Evolutionary conservation across 2,113 vertebrate species (phyloP).

Genomic region (Syngnathus scovelli): DNA sequence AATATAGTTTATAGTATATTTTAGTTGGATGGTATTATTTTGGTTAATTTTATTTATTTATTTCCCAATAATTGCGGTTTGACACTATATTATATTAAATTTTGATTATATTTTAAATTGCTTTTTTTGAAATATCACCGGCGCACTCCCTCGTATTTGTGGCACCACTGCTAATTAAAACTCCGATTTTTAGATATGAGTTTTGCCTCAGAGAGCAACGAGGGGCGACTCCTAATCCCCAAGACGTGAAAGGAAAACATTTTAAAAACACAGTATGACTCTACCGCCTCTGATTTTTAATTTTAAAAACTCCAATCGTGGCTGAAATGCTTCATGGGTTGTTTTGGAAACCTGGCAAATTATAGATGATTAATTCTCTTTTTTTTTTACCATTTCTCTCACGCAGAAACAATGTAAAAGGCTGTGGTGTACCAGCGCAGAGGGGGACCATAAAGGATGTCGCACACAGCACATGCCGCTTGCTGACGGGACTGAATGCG

Average conservation of each 20-base stretch:
- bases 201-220: not conserved
- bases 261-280: not conserved
- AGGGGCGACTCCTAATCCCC: not conserved
- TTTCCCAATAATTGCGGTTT: not conserved
- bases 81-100: not conserved
- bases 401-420: constrained; percentile 89
- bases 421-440: constrained; percentile 90
- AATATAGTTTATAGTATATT: not conserved
- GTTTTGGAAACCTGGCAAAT: constrained; percentile 7
- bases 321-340: not conserved
- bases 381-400: not conserved
- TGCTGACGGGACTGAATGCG: constrained; percentile 89
- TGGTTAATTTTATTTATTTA: not conserved
- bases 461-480: constrained; percentile 96
- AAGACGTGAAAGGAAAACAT: not conserved
- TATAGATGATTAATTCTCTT: constrained; percentile 6
- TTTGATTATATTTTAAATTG: not conserved
- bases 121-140: not conserved
- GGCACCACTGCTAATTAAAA: not conserved
- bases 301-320: not conserved
- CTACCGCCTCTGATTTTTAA: not conserved
- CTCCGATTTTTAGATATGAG: not conserved
- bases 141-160: not conserved
- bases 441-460: constrained; percentile 87
- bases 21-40: too few relatives aligned